Conservation (phyloP, 2,113 vertebrate species). For the Heterocephalus glaber region DNA sequence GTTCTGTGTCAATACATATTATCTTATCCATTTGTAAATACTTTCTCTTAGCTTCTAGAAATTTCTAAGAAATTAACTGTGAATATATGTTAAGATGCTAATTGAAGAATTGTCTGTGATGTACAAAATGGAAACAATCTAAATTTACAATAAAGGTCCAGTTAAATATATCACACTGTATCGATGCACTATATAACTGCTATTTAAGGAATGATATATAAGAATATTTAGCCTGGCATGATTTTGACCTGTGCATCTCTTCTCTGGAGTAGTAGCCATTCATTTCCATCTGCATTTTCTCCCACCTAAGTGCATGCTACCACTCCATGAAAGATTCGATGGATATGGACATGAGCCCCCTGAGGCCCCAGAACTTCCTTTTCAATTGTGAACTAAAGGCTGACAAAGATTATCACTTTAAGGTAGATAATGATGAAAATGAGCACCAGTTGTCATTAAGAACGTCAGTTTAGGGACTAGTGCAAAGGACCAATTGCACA, state of each 20-base stretch:
- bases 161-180: background rate
- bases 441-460: background rate
- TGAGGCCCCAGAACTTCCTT: background rate
- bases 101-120: background rate
- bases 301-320: background rate
- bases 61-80: background rate
- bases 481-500: background rate
- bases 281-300: background rate
- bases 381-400: no score
- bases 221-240: background rate
- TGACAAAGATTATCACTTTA: background rate
- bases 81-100: background rate
- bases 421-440: background rate
- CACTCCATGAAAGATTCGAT: background rate
- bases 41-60: background rate
- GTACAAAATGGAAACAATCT: background rate
- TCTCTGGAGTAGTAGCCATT: background rate
- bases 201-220: background rate
- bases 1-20: background rate
- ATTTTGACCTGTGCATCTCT: background rate
- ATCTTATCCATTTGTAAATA: background rate
- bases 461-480: background rate
- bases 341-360: no score
- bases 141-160: background rate
- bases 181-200: background rate